These are phyloP conservation scores for Drosophila aff. DNA, from an alignment of 1,140 invertebrate genomes.

Conservation along the genomic window DNA sequence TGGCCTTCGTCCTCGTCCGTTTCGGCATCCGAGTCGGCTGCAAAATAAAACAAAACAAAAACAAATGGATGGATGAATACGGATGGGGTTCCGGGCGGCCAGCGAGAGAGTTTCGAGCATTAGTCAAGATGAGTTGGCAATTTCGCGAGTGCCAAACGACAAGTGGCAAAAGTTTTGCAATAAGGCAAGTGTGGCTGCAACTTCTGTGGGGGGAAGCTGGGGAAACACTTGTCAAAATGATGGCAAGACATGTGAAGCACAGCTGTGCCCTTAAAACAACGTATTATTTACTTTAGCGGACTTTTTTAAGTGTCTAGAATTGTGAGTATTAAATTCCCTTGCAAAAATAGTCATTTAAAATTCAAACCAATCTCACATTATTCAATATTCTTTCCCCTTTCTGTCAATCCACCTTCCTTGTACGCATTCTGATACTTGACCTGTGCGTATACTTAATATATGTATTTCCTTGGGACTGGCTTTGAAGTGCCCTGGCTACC, in stretches of 20 bases:
- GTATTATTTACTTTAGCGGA: background rate
- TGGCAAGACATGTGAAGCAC: background rate
- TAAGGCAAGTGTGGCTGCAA: slow-evolving; percentile 32
- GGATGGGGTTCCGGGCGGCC: slow-evolving; percentile 8
- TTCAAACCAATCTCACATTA: background rate
- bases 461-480: slow-evolving; percentile 9
- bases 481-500: slow-evolving; percentile 28
- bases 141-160: slow-evolving; percentile 36
- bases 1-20: slow-evolving; percentile 84
- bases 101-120: slow-evolving; percentile 38
- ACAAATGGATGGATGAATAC: background rate
- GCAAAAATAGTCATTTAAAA: too few relatives aligned
- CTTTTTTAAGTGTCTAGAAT: background rate
- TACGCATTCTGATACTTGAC: slow-evolving; percentile 2
- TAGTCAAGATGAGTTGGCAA: slow-evolving; percentile 51
- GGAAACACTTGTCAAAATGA: slow-evolving; percentile 34
- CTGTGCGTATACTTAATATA: slow-evolving; percentile 36
- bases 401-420: background rate
- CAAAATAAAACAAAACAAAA: background rate
- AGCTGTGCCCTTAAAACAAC: background rate
- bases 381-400: background rate
- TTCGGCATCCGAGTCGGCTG: slow-evolving; percentile 83
- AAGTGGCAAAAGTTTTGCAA: slow-evolving; percentile 55
- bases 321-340: background rate
- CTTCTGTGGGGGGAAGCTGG: slow-evolving; percentile 7